Conservation (phyloP, 2,888 invertebrate genomes). For the Allacma fusca region DNA sequence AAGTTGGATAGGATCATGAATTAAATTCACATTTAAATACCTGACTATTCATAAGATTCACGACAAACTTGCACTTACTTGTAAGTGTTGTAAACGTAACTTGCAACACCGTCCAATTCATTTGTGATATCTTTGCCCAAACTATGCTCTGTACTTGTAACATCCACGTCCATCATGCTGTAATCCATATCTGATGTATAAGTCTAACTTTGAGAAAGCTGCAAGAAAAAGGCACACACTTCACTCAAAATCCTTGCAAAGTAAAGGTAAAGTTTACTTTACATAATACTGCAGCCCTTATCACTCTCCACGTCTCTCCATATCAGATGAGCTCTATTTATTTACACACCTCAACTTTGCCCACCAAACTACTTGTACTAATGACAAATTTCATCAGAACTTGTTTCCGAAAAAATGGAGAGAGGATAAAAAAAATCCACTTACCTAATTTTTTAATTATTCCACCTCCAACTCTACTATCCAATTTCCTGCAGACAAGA, state of each 20-base stretch:
- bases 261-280: no score
- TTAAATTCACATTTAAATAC: no score
- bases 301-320: no score
- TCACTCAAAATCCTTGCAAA: no score
- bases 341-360: background rate
- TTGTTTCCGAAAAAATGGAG: background rate
- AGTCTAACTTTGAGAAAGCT: background rate
- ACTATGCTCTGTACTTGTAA: background rate
- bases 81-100: slow-evolving; percentile 3
- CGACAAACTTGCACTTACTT: background rate
- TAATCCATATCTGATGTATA: background rate
- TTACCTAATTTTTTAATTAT: background rate
- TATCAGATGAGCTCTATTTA: background rate
- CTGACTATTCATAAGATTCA: background rate
- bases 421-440: background rate
- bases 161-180: background rate
- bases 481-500: no score
- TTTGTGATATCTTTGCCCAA: background rate
- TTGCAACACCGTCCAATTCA: slow-evolving; percentile 4
- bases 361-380: no score
- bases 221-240: background rate
- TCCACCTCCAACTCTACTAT: background rate
- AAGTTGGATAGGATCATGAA: no score
- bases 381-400: background rate
- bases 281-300: no score